Conservation (phyloP, 2,888 invertebrate species). For the Scrobipalpa costella region DNA sequence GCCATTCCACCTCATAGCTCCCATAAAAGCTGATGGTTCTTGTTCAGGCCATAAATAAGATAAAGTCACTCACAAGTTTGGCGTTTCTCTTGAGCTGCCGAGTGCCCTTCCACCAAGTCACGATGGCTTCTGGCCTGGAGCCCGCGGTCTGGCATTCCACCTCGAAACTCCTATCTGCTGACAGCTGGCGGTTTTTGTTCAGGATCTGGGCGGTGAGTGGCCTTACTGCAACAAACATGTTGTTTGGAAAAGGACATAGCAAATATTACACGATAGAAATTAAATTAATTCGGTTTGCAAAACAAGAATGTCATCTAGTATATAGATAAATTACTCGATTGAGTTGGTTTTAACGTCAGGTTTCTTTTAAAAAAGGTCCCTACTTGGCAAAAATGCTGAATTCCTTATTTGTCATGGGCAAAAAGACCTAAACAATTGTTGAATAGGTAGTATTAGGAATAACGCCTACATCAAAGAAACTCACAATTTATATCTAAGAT, state of each 20-base stretch:
- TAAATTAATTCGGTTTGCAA: too few species aligned
- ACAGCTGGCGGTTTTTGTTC: conserved; percentile 89
- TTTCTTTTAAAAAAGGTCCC: neutral
- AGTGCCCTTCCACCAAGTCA: conserved; percentile 94
- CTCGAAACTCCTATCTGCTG: conserved; percentile 91
- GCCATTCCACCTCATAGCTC: neutral
- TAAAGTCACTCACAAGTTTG: conserved; percentile 85
- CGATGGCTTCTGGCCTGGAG: conserved; percentile 89
- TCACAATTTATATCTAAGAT: conserved; percentile 93
- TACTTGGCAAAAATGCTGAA: neutral
- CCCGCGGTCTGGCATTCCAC: conserved; percentile 92
- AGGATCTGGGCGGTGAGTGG: conserved; percentile 90
- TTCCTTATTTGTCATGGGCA: neutral
- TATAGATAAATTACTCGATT: too few species aligned
- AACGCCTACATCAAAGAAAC: too few species aligned
- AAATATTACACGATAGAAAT: neutral
- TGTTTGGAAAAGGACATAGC: neutral
- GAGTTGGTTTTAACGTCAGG: too few species aligned
- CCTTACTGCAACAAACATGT: conserved; percentile 85
- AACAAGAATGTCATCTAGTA: too few species aligned
- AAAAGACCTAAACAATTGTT: too few species aligned
- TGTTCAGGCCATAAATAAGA: too few species aligned
- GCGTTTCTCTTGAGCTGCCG: conserved; percentile 87
- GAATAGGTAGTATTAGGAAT: too few species aligned
- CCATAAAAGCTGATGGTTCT: too few species aligned